Conservation (phyloP, 1,140 invertebrate genomes). For the Anoplophora glabripennis region DNA sequence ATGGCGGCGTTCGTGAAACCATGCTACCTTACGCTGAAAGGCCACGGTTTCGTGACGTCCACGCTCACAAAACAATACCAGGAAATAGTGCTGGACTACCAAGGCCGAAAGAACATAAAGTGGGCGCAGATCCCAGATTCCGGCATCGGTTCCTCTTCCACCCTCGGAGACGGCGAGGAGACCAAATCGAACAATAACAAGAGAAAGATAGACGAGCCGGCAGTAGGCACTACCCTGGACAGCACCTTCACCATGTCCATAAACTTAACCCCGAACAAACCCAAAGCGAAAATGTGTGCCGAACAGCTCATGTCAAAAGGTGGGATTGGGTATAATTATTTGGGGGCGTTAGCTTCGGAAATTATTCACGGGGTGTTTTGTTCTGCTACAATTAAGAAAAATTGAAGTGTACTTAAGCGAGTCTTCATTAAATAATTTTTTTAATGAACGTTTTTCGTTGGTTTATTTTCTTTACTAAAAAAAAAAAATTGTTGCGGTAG, state of each 20-base stretch:
- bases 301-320: conserved; percentile 31
- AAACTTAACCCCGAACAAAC: conserved; percentile 4
- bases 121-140: conserved; percentile 48
- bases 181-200: conserved; percentile 2
- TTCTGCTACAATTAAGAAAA: conserved; percentile 9
- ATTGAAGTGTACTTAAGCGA: conserved; percentile 10
- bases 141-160: conserved; percentile 16
- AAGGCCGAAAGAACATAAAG: conserved; percentile 51
- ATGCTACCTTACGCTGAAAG: conserved; percentile 33
- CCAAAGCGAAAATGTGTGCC: conserved; percentile 13
- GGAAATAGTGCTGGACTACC: conserved; percentile 38
- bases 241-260: conserved; percentile 16
- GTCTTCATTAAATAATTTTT: conserved; percentile 13
- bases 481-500: no score
- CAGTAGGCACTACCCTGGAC: conserved; percentile 8
- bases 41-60: conserved; percentile 33
- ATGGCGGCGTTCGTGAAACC: conserved; percentile 29
- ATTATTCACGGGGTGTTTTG: conserved; percentile 29
- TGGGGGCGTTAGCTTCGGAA: conserved; percentile 23
- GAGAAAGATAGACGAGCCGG: conserved; percentile 18
- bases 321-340: conserved; percentile 30
- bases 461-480: background rate
- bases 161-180: background rate
- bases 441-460: background rate
- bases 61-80: conserved; percentile 30